Percentiles rank a stretch among this genome's conserved stretches.
phyloP scores from a whole-genome alignment of 2,888 invertebrate species.

The Aleiodes leptofemur region DNA sequence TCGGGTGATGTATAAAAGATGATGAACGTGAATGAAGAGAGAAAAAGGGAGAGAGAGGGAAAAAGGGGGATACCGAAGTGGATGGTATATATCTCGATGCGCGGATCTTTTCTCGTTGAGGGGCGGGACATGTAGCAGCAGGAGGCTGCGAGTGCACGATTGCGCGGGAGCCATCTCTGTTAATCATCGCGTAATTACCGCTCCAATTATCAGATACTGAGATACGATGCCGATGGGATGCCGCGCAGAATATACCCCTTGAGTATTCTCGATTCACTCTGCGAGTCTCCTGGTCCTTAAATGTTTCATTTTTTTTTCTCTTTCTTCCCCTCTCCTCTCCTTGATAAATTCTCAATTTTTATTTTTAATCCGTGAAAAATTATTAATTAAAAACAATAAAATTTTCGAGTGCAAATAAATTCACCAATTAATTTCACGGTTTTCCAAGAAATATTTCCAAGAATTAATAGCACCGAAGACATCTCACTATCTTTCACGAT shows the following conservation, averaged over 20 bases:
- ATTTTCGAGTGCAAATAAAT: conserved; percentile 12
- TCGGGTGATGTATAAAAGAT: conserved; percentile 32
- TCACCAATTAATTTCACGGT: neutral
- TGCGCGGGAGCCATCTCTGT: conserved; percentile 75
- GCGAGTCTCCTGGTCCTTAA: conserved; percentile 42
- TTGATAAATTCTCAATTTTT: neutral
- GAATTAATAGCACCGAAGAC: conserved; percentile 5
- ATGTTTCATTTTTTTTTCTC: conserved; percentile 20
- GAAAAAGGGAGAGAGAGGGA: conserved; percentile 1
- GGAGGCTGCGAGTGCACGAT: conserved; percentile 57
- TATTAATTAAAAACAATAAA: neutral
- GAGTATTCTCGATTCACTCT: conserved; percentile 33
- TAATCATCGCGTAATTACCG: conserved; percentile 75
- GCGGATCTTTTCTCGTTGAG: conserved; percentile 60
- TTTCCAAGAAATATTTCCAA: conserved; percentile 3
- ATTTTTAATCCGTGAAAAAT: neutral
- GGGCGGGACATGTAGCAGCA: conserved; percentile 34
- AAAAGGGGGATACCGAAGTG: conserved; percentile 31
- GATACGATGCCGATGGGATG: conserved; percentile 63
- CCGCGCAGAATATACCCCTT: conserved; percentile 12
- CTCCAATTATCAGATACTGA: conserved; percentile 73
- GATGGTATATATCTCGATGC: conserved; percentile 62
- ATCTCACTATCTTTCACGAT: neutral
- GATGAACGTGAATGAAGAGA: conserved; percentile 22
- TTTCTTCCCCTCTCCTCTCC: neutral